phyloP scores from a whole-genome alignment of 2,113 vertebrate genomes.

The Cinclus mexicanus region DNA sequence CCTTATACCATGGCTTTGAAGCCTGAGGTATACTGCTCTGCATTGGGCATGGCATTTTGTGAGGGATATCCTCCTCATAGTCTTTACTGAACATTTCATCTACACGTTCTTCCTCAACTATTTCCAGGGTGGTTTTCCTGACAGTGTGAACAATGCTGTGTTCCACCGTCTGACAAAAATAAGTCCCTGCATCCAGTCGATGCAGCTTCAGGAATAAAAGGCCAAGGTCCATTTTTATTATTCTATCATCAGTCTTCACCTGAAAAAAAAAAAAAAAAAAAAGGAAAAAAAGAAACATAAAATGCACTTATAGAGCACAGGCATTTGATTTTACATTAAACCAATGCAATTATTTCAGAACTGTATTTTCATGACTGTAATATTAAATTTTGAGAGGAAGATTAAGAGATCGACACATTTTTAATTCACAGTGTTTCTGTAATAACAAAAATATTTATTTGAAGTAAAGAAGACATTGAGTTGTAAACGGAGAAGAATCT shows the following conservation, averaged over 20 bases:
- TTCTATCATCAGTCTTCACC: constrained; percentile 86
- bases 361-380: neutral
- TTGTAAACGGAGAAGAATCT: neutral
- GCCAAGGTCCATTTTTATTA: constrained; percentile 88
- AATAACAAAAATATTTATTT: neutral
- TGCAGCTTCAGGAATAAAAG: constrained; percentile 86
- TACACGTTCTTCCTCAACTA: constrained; percentile 84
- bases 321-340: neutral
- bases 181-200: constrained; percentile 84
- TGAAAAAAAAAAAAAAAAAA: constrained; percentile 15
- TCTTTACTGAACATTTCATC: constrained; percentile 77
- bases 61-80: constrained; percentile 70
- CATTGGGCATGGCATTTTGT: constrained; percentile 75
- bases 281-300: neutral
- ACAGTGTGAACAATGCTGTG: constrained; percentile 90
- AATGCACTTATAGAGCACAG: neutral
- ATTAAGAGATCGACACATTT: neutral
- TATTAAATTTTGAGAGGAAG: neutral
- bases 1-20: constrained; percentile 91
- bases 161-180: constrained; percentile 93
- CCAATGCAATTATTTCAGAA: neutral
- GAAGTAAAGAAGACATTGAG: neutral
- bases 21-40: constrained; percentile 71
- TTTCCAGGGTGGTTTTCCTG: constrained; percentile 83
- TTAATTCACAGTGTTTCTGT: neutral